Percentiles rank a stretch among this genome's conserved stretches.
phyloP scores from a whole-genome alignment of 35 echinoderm and acorn worm species.

The Hemicentrotus pulcherrimus region DNA sequence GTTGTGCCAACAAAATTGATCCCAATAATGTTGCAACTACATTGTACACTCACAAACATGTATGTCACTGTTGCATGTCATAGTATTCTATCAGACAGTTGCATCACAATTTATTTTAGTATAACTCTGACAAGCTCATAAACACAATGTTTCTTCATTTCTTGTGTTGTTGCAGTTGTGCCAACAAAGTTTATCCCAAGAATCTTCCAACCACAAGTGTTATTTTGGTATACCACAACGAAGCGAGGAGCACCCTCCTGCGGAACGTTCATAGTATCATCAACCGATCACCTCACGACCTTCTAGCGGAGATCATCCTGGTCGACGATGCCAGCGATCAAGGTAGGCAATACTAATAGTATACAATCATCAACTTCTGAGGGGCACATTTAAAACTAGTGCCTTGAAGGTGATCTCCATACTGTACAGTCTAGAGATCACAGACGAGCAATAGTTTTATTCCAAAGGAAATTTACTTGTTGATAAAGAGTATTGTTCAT shows the following conservation, averaged over 20 bases:
- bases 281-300: slow-evolving; percentile 78
- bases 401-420: too few species aligned
- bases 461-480: too few species aligned
- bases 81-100: too few species aligned
- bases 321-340: slow-evolving; percentile 92
- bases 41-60: too few species aligned
- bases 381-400: too few species aligned
- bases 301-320: slow-evolving; percentile 88
- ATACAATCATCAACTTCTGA: too few species aligned
- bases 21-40: slow-evolving; percentile 88
- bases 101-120: too few species aligned
- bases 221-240: slow-evolving; percentile 94
- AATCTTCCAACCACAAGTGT: slow-evolving; percentile 91
- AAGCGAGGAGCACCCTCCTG: slow-evolving; percentile 93
- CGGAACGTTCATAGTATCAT: slow-evolving; percentile 96
- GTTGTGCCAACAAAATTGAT: slow-evolving; percentile 81
- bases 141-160: background rate
- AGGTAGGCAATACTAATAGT: slow-evolving; percentile 35
- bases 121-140: too few species aligned
- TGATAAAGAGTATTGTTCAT: too few species aligned
- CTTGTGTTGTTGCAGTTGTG: slow-evolving; percentile 66
- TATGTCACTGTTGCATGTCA: too few species aligned
- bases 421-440: too few species aligned
- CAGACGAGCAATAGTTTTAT: too few species aligned
- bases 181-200: slow-evolving; percentile 82